Conservation (phyloP, 2,888 invertebrate genomes). For the Hydropsyche betteni region DNA sequence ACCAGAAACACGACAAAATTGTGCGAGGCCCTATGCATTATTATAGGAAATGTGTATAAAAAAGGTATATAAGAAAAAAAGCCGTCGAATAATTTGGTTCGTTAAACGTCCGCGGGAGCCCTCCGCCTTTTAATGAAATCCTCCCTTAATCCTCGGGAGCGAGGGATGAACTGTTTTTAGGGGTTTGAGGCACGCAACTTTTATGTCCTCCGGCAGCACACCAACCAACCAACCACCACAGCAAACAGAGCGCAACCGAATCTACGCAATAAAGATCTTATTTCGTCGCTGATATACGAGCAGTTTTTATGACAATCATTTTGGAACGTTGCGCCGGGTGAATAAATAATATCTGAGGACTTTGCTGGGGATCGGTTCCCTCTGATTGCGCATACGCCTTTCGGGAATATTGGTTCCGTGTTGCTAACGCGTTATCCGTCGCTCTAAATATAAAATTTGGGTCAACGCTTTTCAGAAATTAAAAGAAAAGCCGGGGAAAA, state of each 20-base stretch:
- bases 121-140: conserved; percentile 50
- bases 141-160: conserved; percentile 47
- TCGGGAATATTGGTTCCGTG: no score
- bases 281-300: conserved; percentile 50
- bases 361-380: neutral
- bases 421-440: no score
- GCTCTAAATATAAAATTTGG: no score
- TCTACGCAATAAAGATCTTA: conserved; percentile 50
- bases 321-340: conserved; percentile 48
- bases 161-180: conserved; percentile 39
- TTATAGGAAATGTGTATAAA: no score
- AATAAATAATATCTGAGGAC: conserved; percentile 43
- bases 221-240: conserved; percentile 33
- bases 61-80: conserved; percentile 35
- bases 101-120: conserved; percentile 41
- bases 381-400: no score
- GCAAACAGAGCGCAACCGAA: conserved; percentile 45
- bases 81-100: conserved; percentile 47
- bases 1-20: no score
- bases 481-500: no score
- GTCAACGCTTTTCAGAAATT: no score
- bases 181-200: conserved; percentile 45
- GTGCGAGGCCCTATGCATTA: no score
- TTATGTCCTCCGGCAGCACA: conserved; percentile 41
- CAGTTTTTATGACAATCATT: conserved; percentile 51